Evolutionary conservation across 2,113 vertebrate genomes (phyloP), one percentile per base, ranked within the genome.

Genomic region (Cynoglossus semilaevis): DNA sequence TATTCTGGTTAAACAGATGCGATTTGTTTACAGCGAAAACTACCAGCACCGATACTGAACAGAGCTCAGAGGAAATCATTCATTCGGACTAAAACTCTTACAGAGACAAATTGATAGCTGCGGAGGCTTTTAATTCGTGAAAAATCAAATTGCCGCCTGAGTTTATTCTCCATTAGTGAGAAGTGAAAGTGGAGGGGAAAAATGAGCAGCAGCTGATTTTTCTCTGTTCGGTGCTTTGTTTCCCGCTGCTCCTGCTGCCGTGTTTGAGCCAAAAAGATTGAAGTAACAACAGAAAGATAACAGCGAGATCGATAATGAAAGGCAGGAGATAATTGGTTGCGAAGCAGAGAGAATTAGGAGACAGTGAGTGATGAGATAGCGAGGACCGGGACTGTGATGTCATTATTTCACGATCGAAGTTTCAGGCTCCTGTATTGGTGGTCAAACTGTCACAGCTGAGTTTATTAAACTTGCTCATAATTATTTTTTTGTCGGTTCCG

Each of bases 241-340:
- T 29, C 22, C 22, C 6, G 22, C 22, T 29, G 22, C 22, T 29
- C 6, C 22, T 6, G 22, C 22, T 29, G 22, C 22, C 6, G 22
- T 29, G 22, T 29, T 29, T 29, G 22, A 29, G 78, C 81, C 73
- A 85, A 84, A n/a, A 85, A 87, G 86, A 85, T 87, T 86, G 22
- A 88, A 89, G 87, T 83, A 87, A 88, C 81, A 74, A 73, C 70
- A 82, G 84, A 80, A 79, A 88, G 86, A 90, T 87, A 89, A 88
- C 86, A 80, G 62, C 79, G 83, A 86, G 88, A 92, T 91, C 90
- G 84, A 91, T 90, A 91, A 82, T 73, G 77, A 70, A 88, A 88
- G 72, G 70, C 68, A 58, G 79, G 83, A 85, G 83, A 91, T 89
- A 92, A 91, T 87, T 92, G 87, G 84, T 88, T 88, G 86, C 82